Evolutionary conservation across 2,113 vertebrate species (phyloP).

Genomic region (Rhinogobius similis): DNA sequence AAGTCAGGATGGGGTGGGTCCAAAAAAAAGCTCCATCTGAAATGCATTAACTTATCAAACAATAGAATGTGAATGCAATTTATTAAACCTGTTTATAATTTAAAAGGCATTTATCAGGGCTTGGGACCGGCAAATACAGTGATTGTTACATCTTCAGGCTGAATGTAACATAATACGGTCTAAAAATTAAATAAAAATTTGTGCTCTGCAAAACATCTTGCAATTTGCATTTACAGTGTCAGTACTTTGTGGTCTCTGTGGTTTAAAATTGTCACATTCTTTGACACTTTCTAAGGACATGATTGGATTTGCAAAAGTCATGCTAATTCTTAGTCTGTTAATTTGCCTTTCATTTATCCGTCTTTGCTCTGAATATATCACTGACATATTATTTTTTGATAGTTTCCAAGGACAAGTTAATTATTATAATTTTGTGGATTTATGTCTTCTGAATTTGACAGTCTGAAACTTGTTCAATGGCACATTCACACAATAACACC

Average conservation of each 20-base stretch:
- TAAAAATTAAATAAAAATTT: no score
- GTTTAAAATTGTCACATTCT: background rate
- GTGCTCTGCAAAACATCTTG: no score
- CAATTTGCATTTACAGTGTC: no score
- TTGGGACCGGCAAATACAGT: no score
- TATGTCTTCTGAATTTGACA: conserved; percentile 61
- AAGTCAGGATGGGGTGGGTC: no score
- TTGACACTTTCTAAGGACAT: background rate
- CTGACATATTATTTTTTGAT: conserved; percentile 34
- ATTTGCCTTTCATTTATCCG: conserved; percentile 41
- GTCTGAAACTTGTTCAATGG: conserved; percentile 58
- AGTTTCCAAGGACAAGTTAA: conserved; percentile 66
- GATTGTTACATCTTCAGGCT: no score
- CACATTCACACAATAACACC: conserved; percentile 55
- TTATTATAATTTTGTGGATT: conserved; percentile 63
- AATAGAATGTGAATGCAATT: no score
- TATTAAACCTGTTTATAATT: no score
- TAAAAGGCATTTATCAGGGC: no score
- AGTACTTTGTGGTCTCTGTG: background rate
- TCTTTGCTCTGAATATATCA: conserved; percentile 36
- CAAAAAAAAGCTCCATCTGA: no score
- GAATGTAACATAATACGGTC: no score
- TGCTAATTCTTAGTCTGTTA: conserved; percentile 36
- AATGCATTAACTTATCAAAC: no score
- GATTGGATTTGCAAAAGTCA: conserved; percentile 40